Base-by-base conservation (phyloP, 2,888 invertebrate species). In the Empis livida region DNA sequence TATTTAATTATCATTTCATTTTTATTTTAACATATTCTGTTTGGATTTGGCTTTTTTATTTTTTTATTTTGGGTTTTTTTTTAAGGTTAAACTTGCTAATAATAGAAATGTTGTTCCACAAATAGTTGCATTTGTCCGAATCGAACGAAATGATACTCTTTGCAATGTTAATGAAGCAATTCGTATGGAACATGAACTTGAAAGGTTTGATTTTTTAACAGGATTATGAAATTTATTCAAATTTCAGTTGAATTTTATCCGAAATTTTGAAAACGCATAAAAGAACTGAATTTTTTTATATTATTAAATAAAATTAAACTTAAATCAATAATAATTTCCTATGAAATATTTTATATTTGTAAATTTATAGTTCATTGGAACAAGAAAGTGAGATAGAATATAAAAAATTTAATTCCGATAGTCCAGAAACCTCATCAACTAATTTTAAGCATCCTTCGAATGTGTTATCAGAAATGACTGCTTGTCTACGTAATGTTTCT, bases 131-230 rank as follows among this genome's bases (percentile, higher is more conserved):
- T 84, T 82, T 66, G 82, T 80, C 57, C 74, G 84, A 57, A 72
- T 77, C 45, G 75, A 75, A 50, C 74, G 77, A 14, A 76, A 76
- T 54, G 76, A 77, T 57, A 73, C 77, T 31, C 70, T 84, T 51
- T 79, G 77, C 56, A 82, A 79, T 48, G 77, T 88, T 50, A 86
- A 85, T 65, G 79, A 79, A 58, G 77, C 80, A 13, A 74, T 87
- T 42, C 67, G 73, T 32, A 71, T 80, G 58, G 82, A 83, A 58
- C 72, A 73, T 54, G 77, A 79, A 51, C 62, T 72, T 49, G 65
- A 73, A 54, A 71, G 72, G 66, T 66, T 32, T 31, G 23, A 2
- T 27, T 27, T 27, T 9, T 27, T 9, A 27, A 27, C 8, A 27
- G 23, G 2, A 27, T 27, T 27, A 8, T 9, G 9, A 27, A 27